A percentile compares a stretch with the other conserved stretches of the same genome.
Evolutionary conservation across 2,113 vertebrate species (phyloP).

Genomic region (Euleptes europaea): DNA sequence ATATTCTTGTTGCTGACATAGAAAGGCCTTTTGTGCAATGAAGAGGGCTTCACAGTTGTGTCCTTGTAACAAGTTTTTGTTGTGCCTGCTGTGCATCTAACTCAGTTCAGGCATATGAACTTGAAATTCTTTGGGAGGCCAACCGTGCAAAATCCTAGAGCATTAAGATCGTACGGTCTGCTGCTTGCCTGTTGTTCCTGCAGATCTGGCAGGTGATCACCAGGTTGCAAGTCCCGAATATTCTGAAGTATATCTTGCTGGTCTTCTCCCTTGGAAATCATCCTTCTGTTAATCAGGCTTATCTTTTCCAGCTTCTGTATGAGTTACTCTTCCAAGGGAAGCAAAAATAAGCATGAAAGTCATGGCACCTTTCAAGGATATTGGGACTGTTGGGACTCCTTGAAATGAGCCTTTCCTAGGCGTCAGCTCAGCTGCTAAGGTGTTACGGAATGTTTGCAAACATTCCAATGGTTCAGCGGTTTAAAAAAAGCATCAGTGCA

Average conservation of each 20-base stretch:
- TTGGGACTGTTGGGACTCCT: no score
- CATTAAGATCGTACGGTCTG: background rate
- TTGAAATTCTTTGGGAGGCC: background rate
- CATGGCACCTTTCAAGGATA: no score
- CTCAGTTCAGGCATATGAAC: background rate
- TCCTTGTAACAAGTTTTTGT: background rate
- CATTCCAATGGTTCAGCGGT: background rate
- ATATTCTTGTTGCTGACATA: background rate
- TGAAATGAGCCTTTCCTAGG: no score
- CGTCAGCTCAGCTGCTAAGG: background rate
- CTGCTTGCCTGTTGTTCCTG: no score
- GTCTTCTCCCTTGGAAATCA: no score
- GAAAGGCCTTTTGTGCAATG: background rate
- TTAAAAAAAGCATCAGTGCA: background rate
- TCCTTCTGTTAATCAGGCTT: no score
- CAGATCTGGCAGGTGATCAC: no score
- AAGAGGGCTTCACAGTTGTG: background rate
- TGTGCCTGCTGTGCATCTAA: background rate
- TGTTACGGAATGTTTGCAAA: background rate
- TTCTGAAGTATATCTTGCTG: no score
- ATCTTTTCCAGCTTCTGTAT: no score
- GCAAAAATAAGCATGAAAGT: no score
- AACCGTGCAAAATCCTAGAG: background rate
- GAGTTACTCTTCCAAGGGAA: no score
- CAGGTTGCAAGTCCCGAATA: no score